These are phyloP conservation scores for Leptoclinus maculatus DNA, from an alignment of 2,797 vertebrate genomes.

Conservation along the genomic window DNA sequence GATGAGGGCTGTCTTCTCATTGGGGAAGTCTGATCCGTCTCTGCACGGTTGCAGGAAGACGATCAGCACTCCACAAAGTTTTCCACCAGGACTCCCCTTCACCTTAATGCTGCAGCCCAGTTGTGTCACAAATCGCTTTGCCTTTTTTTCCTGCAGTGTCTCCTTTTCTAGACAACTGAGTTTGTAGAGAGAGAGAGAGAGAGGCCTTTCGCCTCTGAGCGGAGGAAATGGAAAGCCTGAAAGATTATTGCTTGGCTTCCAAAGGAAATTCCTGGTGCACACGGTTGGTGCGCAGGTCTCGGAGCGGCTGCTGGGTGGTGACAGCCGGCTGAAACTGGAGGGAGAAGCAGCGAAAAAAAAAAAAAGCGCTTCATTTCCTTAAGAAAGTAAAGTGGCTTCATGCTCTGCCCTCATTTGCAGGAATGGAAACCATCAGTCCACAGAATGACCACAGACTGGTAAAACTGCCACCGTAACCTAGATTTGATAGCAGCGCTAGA, in stretches of 20 bases:
- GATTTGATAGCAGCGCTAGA: neutral
- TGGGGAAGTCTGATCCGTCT: conserved; percentile 56
- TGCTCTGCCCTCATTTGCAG: conserved; percentile 25
- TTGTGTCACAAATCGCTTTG: conserved; percentile 15
- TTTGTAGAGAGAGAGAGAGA: conserved; percentile 15
- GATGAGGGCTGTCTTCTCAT: conserved; percentile 31
- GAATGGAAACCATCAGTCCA: conserved; percentile 42
- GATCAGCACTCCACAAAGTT: conserved; percentile 26
- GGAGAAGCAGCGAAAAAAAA: neutral
- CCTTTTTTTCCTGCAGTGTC: neutral
- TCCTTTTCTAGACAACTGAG: conserved; percentile 12
- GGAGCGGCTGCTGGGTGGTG: conserved; percentile 36
- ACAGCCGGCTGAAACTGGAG: conserved; percentile 38
- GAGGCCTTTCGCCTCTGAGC: neutral
- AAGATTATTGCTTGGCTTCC: conserved; percentile 63
- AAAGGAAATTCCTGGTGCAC: conserved; percentile 71
- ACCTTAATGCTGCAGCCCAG: conserved; percentile 23
- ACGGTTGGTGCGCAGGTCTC: conserved; percentile 47
- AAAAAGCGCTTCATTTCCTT: conserved; percentile 41
- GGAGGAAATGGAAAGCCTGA: conserved; percentile 61
- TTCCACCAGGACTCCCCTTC: conserved; percentile 20
- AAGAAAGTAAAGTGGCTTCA: conserved; percentile 35
- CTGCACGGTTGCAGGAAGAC: conserved; percentile 7
- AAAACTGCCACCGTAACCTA: conserved; percentile 31
- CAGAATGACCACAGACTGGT: conserved; percentile 39